Evolutionary conservation across 2,888 invertebrate species (phyloP), one percentile per base, ranked within the genome.

Genomic region (Caenorhabditis zanzibari): DNA sequence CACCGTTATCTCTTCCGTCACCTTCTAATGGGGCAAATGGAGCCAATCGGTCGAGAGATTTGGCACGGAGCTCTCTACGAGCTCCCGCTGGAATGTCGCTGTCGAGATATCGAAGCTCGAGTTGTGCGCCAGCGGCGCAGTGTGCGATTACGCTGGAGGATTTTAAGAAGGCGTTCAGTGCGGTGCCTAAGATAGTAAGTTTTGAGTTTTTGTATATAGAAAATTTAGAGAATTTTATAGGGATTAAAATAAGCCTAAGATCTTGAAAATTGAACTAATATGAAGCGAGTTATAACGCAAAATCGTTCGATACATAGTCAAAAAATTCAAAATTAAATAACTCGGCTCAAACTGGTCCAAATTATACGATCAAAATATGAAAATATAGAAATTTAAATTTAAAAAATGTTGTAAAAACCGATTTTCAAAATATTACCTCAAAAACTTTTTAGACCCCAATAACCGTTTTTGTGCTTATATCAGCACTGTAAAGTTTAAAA

Each of bases 91-190:
- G 68, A 52, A 74, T 82, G 73, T 69, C 69, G 0, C 9, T 82
- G 6, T 77, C 82, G 0, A 68, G 82, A 26, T 74, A 79, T 58
- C 44, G 82, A 22, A 73, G 72, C 19, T 79, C 77, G 12, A 79
- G 77, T 49, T 74, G 77, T 74, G 82, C 82, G 14, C 83, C 80
- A 14, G 54, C 38, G 2, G 75, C 66, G 16, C 71, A 68, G 24
- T 68, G 59, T 56, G 81, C 82, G 4, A 81, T 87, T 1, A 81
- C 76, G 35, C 72, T 82, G 32, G 87, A 87, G 12, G 87, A 87
- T 44, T 77, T 87, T 49, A 59, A 79, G 32, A 84, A 82, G 64
- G 58, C 77, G 1, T 87, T 87, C 44, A 52, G 22, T 6, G 76
- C 81, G 6, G 87, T 85, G 1, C 85, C 87, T 0, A 84, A 85